Base-by-base conservation (phyloP, 1,140 invertebrate genomes). In the Orius laevigatus region DNA sequence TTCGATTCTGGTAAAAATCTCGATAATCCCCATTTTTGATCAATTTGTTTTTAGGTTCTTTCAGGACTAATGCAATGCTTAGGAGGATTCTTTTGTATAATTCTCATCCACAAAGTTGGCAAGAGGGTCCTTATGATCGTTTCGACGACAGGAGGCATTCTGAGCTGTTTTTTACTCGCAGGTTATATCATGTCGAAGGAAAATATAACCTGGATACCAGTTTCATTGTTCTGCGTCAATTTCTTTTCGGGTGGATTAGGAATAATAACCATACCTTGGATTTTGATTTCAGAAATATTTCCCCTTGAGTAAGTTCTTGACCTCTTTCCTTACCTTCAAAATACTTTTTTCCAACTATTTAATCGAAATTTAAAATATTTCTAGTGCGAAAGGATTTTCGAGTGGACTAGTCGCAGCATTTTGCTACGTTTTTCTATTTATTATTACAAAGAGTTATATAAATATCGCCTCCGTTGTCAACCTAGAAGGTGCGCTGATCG, bases 331-430 rank as follows among this genome's bases (percentile, higher is more conserved):
- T 5, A 9, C 9, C 6, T 38, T 41, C 9, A 34, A 39, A 15
- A 5, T 19, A 16, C 31, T 5, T 39, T 12, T 19, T 19, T 39
- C 16, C 5, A n/a, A n/a, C n/a, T n/a, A n/a, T n/a, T n/a, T n/a
- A n/a, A n/a, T 8, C 25, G 8, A 25, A 25, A 25, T 25, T 8
- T 25, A 25, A 25, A 25, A 4, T 25, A 4, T 25, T 25, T 25
- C 8, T 25, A 60, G 58, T 31, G 55, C 51, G 18, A 46, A 53
- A n/a, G 55, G 57, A 0, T 43, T 56, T 11, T 56, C 45, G 0
- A 48, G 55, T n/a, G 58, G 57, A 19, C 15, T 59, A 2, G 52
- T 54, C 2, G 56, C 55, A 10, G 57, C 56, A 9, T 39, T 51
- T 10, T 53, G 43, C 35, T 59, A 59, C 41, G 5, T 55, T 4